Base-by-base conservation (phyloP, 2,888 invertebrate genomes). In the Callyntrura guangdongensis region DNA sequence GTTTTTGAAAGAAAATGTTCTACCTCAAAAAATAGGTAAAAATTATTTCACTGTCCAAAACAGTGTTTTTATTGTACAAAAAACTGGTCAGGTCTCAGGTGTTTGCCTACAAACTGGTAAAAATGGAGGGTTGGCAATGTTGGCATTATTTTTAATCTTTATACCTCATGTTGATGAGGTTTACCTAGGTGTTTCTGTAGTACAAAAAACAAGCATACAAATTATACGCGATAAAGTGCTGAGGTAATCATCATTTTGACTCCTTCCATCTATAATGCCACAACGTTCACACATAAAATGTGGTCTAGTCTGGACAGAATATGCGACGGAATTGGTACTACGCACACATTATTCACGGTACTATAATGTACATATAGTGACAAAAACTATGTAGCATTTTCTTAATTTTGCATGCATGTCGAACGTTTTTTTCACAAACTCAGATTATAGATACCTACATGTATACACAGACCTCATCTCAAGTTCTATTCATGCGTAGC, bases 21-120 rank as follows among this genome's bases (percentile, higher is more conserved):
- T 64, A 11, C 25, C 20, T 25, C 22, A 8, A 20, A 64, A 77
- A 77, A 8, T 20, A 49, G 53, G 22, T 14, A 72, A 45, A n/a
- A 25, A 69, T 25, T 11, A 36, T 14, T 22, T 14, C 36, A 45
- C 17, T 47, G 45, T n/a, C 72, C 8, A 72, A 72, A 0, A 36
- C n/a, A 17, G 27, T 36, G 36, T 72, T n/a, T 77, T 77, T 77
- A 17, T 22, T 0, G 3, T 17, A 77, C 27, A 49, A 61, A 81
- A 81, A 81, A 81, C 59, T 81, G 59, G 81, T 81, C 81, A 81
- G 81, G 81, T 81, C 59, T 81, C 81, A 81, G 81, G 81, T 81
- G 81, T 81, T 79, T 56, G 25, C 56, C 53, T 72, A 6, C 47
- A 36, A 36, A 36, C 36, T 4, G 36, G 36, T 36, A 36, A 72